These are phyloP conservation scores for Elaeidobius kamerunicus DNA, from an alignment of 2,888 invertebrate genomes.

Conservation along the genomic window DNA sequence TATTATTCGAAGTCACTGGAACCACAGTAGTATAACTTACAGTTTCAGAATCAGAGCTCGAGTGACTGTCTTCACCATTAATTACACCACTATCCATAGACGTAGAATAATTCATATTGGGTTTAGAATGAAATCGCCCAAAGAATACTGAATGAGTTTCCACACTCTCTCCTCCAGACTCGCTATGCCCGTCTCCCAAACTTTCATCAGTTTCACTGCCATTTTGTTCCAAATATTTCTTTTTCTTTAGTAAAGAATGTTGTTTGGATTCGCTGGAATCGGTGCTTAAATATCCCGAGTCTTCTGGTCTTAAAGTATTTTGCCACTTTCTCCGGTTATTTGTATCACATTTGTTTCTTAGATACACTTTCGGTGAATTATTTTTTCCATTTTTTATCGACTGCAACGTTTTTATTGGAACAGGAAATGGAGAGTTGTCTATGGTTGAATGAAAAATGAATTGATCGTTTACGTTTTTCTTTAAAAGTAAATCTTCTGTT, in stretches of 20 bases:
- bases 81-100: constrained; percentile 49
- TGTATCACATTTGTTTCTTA: constrained; percentile 35
- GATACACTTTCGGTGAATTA: constrained; percentile 13
- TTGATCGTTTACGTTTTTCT: constrained; percentile 42
- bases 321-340: constrained; percentile 35
- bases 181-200: constrained; percentile 77
- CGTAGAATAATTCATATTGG: constrained; percentile 21
- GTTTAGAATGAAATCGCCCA: constrained; percentile 61
- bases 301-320: constrained; percentile 51
- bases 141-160: constrained; percentile 87
- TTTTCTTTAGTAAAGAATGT: constrained; percentile 33
- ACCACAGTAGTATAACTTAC: constrained; percentile 51
- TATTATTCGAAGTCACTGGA: constrained; percentile 23
- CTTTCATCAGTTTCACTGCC: constrained; percentile 74
- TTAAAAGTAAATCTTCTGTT: constrained; percentile 37
- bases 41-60: constrained; percentile 51
- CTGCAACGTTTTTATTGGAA: constrained; percentile 8
- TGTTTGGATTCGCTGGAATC: constrained; percentile 53
- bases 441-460: constrained; percentile 40
- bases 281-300: constrained; percentile 83
- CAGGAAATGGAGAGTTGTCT: constrained; percentile 10
- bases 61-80: constrained; percentile 41
- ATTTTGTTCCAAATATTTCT: constrained; percentile 39
- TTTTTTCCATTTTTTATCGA: constrained; percentile 4
- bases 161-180: constrained; percentile 83